Evolutionary conservation across 2,113 vertebrate genomes (phyloP).

Genomic region (Mystacornis crossleyi): DNA sequence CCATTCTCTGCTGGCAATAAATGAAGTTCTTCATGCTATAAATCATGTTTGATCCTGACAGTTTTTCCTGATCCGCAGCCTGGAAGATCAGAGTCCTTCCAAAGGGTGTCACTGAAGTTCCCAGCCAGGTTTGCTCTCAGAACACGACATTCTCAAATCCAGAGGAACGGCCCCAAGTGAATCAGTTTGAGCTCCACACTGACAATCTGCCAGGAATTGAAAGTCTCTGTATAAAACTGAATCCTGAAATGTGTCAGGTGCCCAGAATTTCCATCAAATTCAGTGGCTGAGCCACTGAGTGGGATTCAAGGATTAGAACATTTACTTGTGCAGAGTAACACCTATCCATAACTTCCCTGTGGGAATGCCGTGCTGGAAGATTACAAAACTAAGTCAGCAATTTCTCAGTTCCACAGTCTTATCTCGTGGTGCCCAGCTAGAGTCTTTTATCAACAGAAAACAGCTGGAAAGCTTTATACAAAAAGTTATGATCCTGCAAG

Average conservation of each 20-base stretch:
- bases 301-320: conserved; percentile 4
- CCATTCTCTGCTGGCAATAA: neutral
- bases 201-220: neutral
- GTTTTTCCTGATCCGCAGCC: neutral
- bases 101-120: neutral
- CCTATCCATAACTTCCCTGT: conserved; percentile 2
- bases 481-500: conserved; percentile 44
- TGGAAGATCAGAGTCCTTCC: neutral
- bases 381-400: conserved; percentile 19
- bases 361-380: neutral
- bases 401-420: conserved; percentile 1
- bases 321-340: neutral
- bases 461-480: conserved; percentile 20
- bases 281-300: neutral
- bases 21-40: neutral
- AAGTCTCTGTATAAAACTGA: neutral
- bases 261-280: neutral
- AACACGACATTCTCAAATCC: neutral
- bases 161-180: neutral
- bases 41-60: neutral
- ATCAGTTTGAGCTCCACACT: neutral
- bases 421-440: conserved; percentile 26
- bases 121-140: neutral
- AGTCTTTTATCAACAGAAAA: conserved; percentile 49
- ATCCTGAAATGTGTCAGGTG: neutral